These are phyloP conservation scores for Lapara coniferarum DNA, from an alignment of 2,888 invertebrate genomes.

Conservation along the genomic window DNA sequence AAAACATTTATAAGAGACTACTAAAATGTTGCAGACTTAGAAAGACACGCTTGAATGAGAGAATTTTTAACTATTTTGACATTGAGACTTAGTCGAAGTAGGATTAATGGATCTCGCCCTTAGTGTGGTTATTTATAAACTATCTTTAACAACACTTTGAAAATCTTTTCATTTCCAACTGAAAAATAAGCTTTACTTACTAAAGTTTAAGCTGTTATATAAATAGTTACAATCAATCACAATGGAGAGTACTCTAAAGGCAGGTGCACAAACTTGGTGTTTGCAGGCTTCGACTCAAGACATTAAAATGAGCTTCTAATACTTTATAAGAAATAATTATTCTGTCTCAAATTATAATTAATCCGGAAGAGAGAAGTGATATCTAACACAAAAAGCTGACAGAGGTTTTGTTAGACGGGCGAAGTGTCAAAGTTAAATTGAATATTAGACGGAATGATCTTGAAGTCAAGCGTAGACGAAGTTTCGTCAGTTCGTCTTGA, in stretches of 20 bases:
- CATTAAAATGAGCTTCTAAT: slow-evolving; percentile 37
- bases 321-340: slow-evolving; percentile 47
- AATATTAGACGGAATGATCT: slow-evolving; percentile 82
- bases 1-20: no score
- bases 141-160: background rate
- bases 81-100: no score
- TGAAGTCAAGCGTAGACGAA: slow-evolving; percentile 54
- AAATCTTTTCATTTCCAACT: background rate
- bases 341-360: slow-evolving; percentile 50
- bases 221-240: background rate
- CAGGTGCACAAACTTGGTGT: no score
- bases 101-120: no score
- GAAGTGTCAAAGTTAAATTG: slow-evolving; percentile 84
- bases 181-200: background rate
- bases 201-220: background rate
- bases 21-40: no score
- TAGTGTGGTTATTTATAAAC: no score
- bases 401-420: slow-evolving; percentile 72
- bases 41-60: no score
- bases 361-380: slow-evolving; percentile 56
- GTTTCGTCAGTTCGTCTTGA: slow-evolving; percentile 70
- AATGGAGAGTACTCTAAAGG: background rate
- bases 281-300: slow-evolving; percentile 24
- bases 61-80: no score
- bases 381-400: slow-evolving; percentile 70